A percentile compares a stretch with the other conserved stretches of the same genome.
These are phyloP conservation scores for Epizoanthus ramosus DNA, from an alignment of 92 coral and sea anemone genomes.

Conservation along the genomic window DNA sequence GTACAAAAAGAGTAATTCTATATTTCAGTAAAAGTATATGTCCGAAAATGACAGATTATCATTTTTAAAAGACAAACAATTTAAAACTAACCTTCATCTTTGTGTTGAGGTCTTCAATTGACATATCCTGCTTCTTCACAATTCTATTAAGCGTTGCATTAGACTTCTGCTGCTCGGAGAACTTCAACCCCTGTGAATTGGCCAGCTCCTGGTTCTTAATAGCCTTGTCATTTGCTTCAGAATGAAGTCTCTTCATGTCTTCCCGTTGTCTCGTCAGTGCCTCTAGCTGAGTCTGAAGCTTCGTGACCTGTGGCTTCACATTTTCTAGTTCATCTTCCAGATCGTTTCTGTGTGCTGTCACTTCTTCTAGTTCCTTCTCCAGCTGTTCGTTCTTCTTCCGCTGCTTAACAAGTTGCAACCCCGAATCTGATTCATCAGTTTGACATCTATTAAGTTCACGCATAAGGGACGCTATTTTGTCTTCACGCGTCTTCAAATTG, in stretches of 20 bases:
- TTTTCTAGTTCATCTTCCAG: slow-evolving; percentile 57
- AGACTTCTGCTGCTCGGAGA: slow-evolving; percentile 79
- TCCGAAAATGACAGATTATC: background rate
- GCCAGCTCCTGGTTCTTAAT: slow-evolving; percentile 59
- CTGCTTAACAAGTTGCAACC: slow-evolving; percentile 52
- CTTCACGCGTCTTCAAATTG: slow-evolving; percentile 63
- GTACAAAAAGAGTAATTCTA: too few species aligned
- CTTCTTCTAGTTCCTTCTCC: slow-evolving; percentile 73
- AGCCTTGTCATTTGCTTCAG: slow-evolving; percentile 60
- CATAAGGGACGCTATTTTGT: slow-evolving; percentile 62
- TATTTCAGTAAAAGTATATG: too few species aligned
- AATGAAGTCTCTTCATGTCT: slow-evolving; percentile 65
- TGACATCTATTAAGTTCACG: slow-evolving; percentile 67
- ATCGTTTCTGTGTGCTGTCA: slow-evolving; percentile 63
- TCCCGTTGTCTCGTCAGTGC: slow-evolving; percentile 73
- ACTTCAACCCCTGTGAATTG: slow-evolving; percentile 60
- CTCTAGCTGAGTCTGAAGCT: slow-evolving; percentile 67
- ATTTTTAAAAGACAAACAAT: background rate
- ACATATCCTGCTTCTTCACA: slow-evolving; percentile 72
- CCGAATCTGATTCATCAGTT: slow-evolving; percentile 58
- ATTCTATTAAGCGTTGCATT: slow-evolving; percentile 76
- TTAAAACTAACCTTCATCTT: slow-evolving; percentile 53
- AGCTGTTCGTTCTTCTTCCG: slow-evolving; percentile 56
- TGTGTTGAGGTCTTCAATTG: slow-evolving; percentile 51
- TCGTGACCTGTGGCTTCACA: slow-evolving; percentile 60